phyloP scores from a whole-genome alignment of 2,113 vertebrate species.

The Microtus montanus region DNA sequence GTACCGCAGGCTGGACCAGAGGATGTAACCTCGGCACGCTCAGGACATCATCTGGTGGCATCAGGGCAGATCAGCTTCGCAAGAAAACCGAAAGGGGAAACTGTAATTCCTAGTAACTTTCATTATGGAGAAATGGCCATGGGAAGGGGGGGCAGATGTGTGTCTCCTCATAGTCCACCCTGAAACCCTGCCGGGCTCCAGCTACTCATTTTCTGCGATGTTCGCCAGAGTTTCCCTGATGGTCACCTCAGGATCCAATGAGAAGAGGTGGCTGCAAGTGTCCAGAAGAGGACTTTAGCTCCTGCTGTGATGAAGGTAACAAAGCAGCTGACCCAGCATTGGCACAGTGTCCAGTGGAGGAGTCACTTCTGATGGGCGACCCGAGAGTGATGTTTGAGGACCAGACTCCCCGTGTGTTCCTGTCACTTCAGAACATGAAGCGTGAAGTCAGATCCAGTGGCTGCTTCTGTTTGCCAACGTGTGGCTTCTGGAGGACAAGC shows the following conservation, averaged over 20 bases:
- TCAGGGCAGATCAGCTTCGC: neutral
- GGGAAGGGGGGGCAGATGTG: neutral
- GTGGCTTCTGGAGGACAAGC: neutral
- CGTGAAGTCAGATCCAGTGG: neutral
- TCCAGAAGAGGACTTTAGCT: constrained; percentile 86
- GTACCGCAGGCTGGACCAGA: no score
- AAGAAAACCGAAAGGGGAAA: neutral
- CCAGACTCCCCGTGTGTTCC: neutral
- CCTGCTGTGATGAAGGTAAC: neutral
- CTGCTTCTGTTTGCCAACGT: neutral
- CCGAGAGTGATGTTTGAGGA: neutral
- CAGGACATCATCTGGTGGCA: neutral
- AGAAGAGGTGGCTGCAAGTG: constrained; percentile 83
- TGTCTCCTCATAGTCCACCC: constrained; percentile 78
- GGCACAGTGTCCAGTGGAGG: neutral
- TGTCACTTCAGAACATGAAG: neutral
- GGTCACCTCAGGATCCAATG: constrained; percentile 85
- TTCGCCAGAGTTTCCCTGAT: constrained; percentile 91
- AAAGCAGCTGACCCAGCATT: neutral
- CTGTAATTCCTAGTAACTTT: neutral
- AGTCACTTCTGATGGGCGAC: neutral
- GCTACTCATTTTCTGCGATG: constrained; percentile 90
- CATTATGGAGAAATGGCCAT: neutral
- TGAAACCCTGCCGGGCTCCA: constrained; percentile 91
- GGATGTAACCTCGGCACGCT: neutral